Conservation (phyloP, 2,888 invertebrate genomes). For the Ormia ochracea region DNA sequence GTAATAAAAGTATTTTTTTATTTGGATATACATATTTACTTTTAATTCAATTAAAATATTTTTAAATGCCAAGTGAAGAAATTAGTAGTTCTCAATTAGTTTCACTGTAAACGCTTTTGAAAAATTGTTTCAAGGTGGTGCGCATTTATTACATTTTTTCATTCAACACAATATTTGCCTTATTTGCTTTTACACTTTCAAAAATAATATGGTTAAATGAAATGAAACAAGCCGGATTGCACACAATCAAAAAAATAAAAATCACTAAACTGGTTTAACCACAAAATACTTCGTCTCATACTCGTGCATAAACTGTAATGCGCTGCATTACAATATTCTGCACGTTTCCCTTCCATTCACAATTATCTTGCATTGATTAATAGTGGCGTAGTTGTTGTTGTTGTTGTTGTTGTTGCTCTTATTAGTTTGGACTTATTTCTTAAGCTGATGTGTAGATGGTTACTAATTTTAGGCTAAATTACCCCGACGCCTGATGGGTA, state of each 20-base stretch:
- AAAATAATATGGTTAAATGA: constrained; percentile 26
- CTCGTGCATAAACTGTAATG: constrained; percentile 25
- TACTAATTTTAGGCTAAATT: constrained; percentile 61
- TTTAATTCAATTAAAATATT: too few relatives aligned
- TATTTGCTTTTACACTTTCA: background rate
- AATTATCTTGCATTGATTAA: background rate
- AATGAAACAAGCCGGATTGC: background rate
- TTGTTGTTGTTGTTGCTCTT: background rate
- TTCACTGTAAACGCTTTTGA: too few relatives aligned
- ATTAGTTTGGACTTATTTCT: constrained; percentile 12
- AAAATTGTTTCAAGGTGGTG: constrained; percentile 61
- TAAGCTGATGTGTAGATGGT: constrained; percentile 53
- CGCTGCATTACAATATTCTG: constrained; percentile 28
- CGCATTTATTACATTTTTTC: constrained; percentile 34
- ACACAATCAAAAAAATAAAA: constrained; percentile 21
- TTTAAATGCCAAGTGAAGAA: too few relatives aligned
- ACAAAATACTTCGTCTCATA: constrained; percentile 46
- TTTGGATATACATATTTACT: too few relatives aligned
- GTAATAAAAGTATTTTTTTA: too few relatives aligned
- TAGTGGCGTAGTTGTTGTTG: background rate
- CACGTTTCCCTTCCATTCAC: constrained; percentile 4
- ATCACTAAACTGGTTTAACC: constrained; percentile 61
- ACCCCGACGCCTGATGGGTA: constrained; percentile 61
- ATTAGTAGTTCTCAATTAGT: too few relatives aligned
- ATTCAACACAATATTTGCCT: background rate